Conservation (phyloP, 2,888 invertebrate genomes). For the Epiblema foenella region DNA sequence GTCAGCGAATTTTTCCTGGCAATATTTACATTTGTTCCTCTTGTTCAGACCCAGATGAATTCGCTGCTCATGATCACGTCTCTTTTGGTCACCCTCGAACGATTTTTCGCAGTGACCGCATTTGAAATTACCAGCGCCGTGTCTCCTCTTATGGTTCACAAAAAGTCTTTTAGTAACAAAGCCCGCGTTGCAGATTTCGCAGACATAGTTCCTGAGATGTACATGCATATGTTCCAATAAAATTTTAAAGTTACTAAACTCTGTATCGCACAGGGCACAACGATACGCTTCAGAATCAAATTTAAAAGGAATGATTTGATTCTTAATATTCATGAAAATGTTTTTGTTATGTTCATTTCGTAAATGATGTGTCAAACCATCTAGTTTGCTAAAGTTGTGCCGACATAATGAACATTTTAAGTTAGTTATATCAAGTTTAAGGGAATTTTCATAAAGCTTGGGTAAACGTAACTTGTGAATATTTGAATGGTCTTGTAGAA, state of each 20-base stretch:
- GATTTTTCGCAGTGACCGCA: conserved; percentile 72
- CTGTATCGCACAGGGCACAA: conserved; percentile 49
- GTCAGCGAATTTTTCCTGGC: conserved; percentile 61
- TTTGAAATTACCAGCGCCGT: conserved; percentile 60
- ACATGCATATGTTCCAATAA: conserved; percentile 58
- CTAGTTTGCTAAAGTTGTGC: conserved; percentile 31
- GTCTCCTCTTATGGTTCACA: conserved; percentile 50
- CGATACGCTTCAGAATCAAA: conserved; percentile 49
- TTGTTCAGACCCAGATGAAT: conserved; percentile 56
- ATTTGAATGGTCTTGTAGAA: conserved; percentile 51
- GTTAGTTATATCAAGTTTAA: conserved; percentile 58
- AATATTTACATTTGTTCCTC: conserved; percentile 60
- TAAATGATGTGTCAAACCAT: conserved; percentile 49
- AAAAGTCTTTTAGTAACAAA: conserved; percentile 51
- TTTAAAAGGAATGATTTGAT: conserved; percentile 56
- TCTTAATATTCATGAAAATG: conserved; percentile 43
- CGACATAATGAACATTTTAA: conserved; percentile 57
- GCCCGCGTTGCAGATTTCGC: conserved; percentile 55
- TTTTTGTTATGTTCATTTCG: conserved; percentile 47
- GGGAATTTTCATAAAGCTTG: conserved; percentile 48
- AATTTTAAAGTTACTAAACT: conserved; percentile 53
- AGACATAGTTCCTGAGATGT: conserved; percentile 55
- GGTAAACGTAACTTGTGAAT: conserved; percentile 46
- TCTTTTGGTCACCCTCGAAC: conserved; percentile 60
- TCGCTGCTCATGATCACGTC: conserved; percentile 54